Evolutionary conservation across 2,797 vertebrate species (phyloP), one percentile per base, ranked within the genome.

Genomic region (Urophycis tenuis): DNA sequence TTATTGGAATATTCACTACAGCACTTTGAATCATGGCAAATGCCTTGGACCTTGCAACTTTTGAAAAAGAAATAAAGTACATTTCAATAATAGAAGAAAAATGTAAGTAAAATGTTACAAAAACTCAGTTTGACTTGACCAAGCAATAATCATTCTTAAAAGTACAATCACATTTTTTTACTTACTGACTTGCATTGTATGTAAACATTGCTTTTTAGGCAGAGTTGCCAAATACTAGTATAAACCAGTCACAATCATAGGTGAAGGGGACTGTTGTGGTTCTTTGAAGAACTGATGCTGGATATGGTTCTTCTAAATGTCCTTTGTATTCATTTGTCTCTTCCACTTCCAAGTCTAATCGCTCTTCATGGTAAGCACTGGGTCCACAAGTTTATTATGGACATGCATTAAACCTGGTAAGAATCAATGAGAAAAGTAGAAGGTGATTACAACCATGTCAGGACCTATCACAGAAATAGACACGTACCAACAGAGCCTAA

Each of bases 351-450:
- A 33, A 1, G 12, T 25, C 84, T 34, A 87, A 49, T 87, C 78
- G 72, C 85, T 80, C 77, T 88, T 87, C 0, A 88, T 87, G 78
- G 84, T 90, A 86, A 94, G 93, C 32, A 96, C 85, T 8, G 93
- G 96, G 72, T 98, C 96, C 89, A 99, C 96, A 64, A 99, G 91
- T 85, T 94, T 95, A 85, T 97, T 98, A 88, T 98, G 97, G 80
- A 98, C 95, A 71, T 95, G 92, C 95, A 97, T 96, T 88, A 98
- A 91, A 81, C 96, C 97, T 99, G 81, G 67, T 39, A 70, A 73
- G 67, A 76, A 53, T 82, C 41, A 0, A 15, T 74, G n/a, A 71
- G 6, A 2, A 22, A 17, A 4, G 25, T 35, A 60, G 11, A 22
- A 74, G 22, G 29, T 39, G n/a, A 67, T 29, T 67, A 29, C 29